These are phyloP conservation scores for Pararge aegeria DNA, from an alignment of 1,140 invertebrate genomes.

Conservation along the genomic window DNA sequence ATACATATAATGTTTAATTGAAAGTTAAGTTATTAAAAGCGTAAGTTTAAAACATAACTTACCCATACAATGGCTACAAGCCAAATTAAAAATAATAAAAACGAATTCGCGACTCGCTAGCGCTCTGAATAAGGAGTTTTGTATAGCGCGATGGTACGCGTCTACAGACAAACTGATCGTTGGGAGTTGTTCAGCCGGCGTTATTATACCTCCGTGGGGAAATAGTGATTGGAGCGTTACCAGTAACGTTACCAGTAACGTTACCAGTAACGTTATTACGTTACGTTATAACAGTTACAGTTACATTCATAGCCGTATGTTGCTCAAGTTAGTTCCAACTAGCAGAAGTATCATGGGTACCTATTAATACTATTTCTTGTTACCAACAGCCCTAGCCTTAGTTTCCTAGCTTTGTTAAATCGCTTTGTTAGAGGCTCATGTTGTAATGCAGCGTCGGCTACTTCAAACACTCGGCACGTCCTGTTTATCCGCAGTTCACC, in stretches of 20 bases:
- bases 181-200: constrained; percentile 43
- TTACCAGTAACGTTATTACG: not conserved
- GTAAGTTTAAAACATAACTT: constrained; percentile 47
- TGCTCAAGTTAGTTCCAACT: too few species aligned
- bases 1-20: not conserved
- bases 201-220: constrained; percentile 49
- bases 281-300: too few species aligned
- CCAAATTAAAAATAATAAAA: constrained; percentile 80
- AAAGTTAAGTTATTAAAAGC: constrained; percentile 5
- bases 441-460: too few species aligned
- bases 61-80: constrained; percentile 81
- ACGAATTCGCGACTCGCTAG: constrained; percentile 55
- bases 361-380: too few species aligned
- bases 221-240: constrained; percentile 13
- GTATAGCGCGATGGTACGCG: constrained; percentile 28
- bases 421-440: too few species aligned
- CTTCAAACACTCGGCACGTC: too few species aligned
- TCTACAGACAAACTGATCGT: constrained; percentile 70
- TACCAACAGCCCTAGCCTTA: too few species aligned
- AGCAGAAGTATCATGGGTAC: too few species aligned
- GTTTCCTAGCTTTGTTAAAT: too few species aligned
- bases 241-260: constrained; percentile 1
- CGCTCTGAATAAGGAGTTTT: constrained; percentile 52
- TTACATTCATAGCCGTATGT: too few species aligned
- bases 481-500: too few species aligned